A percentile compares a stretch with the other conserved stretches of the same genome.
Conservation (phyloP, 2,888 invertebrate species). For the Drosophila kuntzei region DNA sequence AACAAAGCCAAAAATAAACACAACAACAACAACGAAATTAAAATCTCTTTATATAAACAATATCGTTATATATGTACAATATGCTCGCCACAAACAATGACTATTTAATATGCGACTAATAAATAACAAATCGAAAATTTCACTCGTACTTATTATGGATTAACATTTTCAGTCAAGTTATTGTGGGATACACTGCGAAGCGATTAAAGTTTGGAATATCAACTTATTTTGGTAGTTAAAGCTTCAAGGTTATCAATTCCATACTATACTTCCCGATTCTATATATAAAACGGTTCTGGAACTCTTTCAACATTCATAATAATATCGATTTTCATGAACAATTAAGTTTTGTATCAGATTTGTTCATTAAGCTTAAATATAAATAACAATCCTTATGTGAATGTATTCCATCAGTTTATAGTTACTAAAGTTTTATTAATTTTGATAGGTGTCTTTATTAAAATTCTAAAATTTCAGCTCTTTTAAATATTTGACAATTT, state of each 20-base stretch:
- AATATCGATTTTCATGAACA: no score
- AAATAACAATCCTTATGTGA: no score
- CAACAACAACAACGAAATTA: conserved; percentile 9
- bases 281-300: no score
- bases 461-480: no score
- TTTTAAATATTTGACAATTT: neutral
- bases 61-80: neutral
- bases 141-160: no score
- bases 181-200: neutral
- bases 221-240: neutral
- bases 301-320: no score
- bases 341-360: no score
- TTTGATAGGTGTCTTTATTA: no score
- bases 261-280: no score
- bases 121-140: conserved; percentile 1
- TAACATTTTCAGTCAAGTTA: neutral
- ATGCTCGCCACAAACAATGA: conserved; percentile 2
- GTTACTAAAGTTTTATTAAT: no score
- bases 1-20: conserved; percentile 55
- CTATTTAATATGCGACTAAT: neutral
- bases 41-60: conserved; percentile 13
- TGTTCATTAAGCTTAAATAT: no score
- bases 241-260: neutral
- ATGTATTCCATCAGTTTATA: no score
- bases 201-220: neutral